A percentile compares a stretch with the other conserved stretches of the same genome.
Conservation (phyloP, 1,140 invertebrate genomes). For the Trypoxylus dichotomus region DNA sequence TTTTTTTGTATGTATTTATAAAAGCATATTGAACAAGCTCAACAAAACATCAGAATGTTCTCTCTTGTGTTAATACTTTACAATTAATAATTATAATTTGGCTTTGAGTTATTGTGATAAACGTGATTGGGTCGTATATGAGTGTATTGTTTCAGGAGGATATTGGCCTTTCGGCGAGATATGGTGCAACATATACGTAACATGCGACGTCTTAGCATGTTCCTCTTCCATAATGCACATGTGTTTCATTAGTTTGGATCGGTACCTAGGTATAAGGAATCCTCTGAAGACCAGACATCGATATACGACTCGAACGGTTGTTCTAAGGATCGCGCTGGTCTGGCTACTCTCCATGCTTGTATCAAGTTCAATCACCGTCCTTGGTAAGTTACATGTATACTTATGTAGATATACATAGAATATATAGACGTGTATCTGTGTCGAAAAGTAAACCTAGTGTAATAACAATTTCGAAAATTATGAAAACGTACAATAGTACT, state of each 20-base stretch:
- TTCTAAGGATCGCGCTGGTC: conserved; percentile 80
- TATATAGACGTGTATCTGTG: neutral
- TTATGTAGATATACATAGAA: neutral
- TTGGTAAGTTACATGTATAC: conserved; percentile 70
- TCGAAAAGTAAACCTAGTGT: no score
- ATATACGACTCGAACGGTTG: conserved; percentile 75
- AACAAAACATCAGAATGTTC: no score
- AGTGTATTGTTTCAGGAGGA: conserved; percentile 75
- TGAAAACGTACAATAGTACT: no score
- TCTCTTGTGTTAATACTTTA: no score
- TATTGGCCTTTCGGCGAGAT: conserved; percentile 86
- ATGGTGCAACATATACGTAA: conserved; percentile 92
- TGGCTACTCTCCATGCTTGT: conserved; percentile 86
- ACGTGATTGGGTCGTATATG: no score
- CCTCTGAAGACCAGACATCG: conserved; percentile 80
- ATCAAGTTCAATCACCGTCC: conserved; percentile 83
- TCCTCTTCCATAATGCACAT: conserved; percentile 96
- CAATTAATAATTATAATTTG: neutral
- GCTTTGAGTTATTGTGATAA: neutral
- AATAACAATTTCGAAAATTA: no score
- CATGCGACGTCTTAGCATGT: conserved; percentile 92
- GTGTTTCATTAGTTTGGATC: conserved; percentile 92
- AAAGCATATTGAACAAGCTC: no score
- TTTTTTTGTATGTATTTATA: no score
- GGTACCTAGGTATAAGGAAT: conserved; percentile 89